phyloP scores from a whole-genome alignment of 2,888 invertebrate species.

The Pharmacophagus antenor region DNA sequence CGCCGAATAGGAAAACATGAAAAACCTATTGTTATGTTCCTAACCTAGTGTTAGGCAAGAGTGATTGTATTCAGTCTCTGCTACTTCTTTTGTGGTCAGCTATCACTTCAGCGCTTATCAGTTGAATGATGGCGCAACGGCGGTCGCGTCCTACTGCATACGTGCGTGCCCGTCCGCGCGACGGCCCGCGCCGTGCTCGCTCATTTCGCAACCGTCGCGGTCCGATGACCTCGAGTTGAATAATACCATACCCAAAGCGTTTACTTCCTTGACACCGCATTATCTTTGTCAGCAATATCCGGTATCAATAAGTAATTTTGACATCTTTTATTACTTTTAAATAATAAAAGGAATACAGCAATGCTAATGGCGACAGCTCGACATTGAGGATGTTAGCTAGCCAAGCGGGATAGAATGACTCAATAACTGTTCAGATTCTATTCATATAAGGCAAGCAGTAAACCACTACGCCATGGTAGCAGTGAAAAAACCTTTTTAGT shows the following conservation, averaged over 20 bases:
- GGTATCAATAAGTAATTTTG: constrained; percentile 20
- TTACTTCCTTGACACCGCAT: constrained; percentile 42
- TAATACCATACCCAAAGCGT: constrained; percentile 43
- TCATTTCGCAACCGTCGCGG: constrained; percentile 48
- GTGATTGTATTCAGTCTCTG: background rate
- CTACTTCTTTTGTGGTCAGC: background rate
- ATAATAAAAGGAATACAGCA: too few species aligned
- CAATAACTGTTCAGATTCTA: too few species aligned
- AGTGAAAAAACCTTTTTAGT: too few species aligned
- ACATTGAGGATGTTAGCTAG: background rate
- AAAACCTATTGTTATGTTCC: too few species aligned
- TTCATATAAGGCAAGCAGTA: too few species aligned
- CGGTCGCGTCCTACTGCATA: constrained; percentile 33
- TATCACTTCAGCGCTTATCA: constrained; percentile 23
- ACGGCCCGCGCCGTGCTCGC: constrained; percentile 39
- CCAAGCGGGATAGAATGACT: too few species aligned
- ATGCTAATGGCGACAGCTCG: too few species aligned
- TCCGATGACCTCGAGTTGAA: constrained; percentile 55
- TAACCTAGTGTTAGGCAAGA: background rate
- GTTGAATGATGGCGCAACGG: constrained; percentile 32
- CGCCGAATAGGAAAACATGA: too few species aligned
- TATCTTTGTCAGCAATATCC: constrained; percentile 31
- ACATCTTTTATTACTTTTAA: background rate
- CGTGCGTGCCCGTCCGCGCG: constrained; percentile 30
- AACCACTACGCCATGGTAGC: too few species aligned